Base-by-base conservation (phyloP, 2,888 invertebrate species). In the Tetragonula carbonaria region DNA sequence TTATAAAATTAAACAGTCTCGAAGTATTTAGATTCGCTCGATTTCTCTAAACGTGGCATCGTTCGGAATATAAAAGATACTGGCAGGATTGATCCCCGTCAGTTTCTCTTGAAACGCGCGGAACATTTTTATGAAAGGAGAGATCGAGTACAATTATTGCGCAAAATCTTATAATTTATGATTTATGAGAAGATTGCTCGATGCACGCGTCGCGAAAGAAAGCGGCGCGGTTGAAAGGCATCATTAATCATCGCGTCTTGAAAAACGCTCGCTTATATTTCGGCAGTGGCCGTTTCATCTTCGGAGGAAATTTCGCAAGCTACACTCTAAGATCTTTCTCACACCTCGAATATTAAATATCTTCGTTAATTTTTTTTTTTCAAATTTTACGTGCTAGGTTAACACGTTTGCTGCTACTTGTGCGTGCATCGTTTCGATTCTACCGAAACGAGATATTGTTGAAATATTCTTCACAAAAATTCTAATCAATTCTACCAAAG, bases 241-340 rank as follows among this genome's bases (percentile, higher is more conserved):
- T 81, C 79, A 73, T 81, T 81, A 81, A 81, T 81, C 81, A 81
- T 53, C 23, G 4, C 5, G 45, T 45, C 51, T 33, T 72, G 80
- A 72, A 67, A 81, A 78, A 78, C 21, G 66, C 51, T 62, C 51
- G n/a, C 28, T 59, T 67, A 57, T 38, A 38, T 38, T 77, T 65
- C 55, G 45, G 33, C 6, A 4, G 23, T 38, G 28, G 51, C 16
- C 51, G n/a, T 45, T 70, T 18, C 55, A 21, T 38, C 45, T 75
- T 23, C 23, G 53, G 38, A 50, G 57, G 38, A 53, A n/a, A 38
- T 38, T 55, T 59, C n/a, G 38, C 53, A 13, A 65, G 57, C 28
- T 28, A 28, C 28, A 2, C 28, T 74, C 11, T 50, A 45, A 68
- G 28, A 5, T 2, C 4, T 53, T 18, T 2, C 11, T 51, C 14